phyloP scores from a whole-genome alignment of 1,140 invertebrate species.

The Papilio helenus region DNA sequence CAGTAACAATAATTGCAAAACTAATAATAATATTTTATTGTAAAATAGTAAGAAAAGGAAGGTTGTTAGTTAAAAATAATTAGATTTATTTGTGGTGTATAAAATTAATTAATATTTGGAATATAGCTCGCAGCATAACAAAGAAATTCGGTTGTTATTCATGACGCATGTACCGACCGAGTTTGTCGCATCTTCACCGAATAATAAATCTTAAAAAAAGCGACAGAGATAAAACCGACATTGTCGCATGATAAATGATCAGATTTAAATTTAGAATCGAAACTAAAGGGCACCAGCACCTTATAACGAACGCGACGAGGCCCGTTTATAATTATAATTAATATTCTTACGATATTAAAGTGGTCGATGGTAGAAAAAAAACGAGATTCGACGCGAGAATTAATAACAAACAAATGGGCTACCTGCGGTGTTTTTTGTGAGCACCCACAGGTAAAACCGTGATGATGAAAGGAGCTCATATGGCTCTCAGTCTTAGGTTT shows the following conservation, averaged over 20 bases:
- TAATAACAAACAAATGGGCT: conserved; percentile 83
- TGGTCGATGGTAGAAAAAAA: conserved; percentile 74
- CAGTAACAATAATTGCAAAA: too few relatives aligned
- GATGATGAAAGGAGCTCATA: conserved; percentile 78
- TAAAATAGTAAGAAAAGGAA: too few relatives aligned
- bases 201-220: conserved; percentile 69
- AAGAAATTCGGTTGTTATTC: conserved; percentile 51
- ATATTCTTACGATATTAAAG: conserved; percentile 81
- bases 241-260: conserved; percentile 81
- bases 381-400: conserved; percentile 79
- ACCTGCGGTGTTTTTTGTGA: conserved; percentile 81
- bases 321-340: conserved; percentile 82
- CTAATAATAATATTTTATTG: too few relatives aligned
- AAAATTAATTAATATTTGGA: conserved; percentile 22
- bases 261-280: conserved; percentile 79
- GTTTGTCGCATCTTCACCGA: conserved; percentile 49
- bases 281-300: conserved; percentile 66
- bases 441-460: conserved; percentile 74
- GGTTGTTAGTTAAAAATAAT: not conserved
- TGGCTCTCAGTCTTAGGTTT: conserved; percentile 75
- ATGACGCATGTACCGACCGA: conserved; percentile 56
- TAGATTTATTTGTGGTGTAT: not conserved
- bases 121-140: conserved; percentile 18
- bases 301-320: conserved; percentile 73
- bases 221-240: conserved; percentile 74